Percentiles rank a stretch among this genome's conserved stretches.
These are phyloP conservation scores for Choristoneura fumiferana DNA, from an alignment of 1,140 invertebrate genomes.

Conservation along the genomic window DNA sequence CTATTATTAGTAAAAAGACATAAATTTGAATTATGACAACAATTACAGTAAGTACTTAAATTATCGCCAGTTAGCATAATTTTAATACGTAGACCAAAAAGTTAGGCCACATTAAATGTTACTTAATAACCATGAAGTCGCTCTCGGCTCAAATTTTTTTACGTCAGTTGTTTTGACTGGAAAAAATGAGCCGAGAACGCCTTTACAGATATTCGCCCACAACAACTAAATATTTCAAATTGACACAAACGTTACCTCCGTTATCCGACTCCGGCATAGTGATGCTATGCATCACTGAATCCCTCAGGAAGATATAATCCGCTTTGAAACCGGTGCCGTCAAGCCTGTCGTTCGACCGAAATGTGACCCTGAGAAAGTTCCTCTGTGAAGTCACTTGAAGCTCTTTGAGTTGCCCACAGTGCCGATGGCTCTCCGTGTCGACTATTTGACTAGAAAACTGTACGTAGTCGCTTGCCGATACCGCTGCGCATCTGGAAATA, in stretches of 20 bases:
- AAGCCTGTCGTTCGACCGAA: constrained; percentile 94
- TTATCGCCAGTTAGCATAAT: too few species aligned
- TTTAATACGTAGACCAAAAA: too few species aligned
- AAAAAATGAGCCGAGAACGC: too few species aligned
- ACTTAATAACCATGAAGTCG: too few species aligned
- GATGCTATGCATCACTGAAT: constrained; percentile 69
- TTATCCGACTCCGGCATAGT: constrained; percentile 48
- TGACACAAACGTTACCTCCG: constrained; percentile 44
- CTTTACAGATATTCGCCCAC: too few species aligned
- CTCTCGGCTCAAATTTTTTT: too few species aligned
- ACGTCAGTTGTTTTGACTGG: too few species aligned
- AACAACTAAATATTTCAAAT: too few species aligned
- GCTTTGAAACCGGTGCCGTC: constrained; percentile 96
- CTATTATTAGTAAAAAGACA: too few species aligned
- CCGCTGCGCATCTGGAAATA: constrained; percentile 86
- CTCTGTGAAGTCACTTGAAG: constrained; percentile 91
- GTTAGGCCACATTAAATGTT: too few species aligned
- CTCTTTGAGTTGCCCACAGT: constrained; percentile 90
- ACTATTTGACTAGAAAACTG: constrained; percentile 96
- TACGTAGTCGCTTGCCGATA: constrained; percentile 94
- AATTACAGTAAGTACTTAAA: too few species aligned
- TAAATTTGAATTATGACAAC: too few species aligned
- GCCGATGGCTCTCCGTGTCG: constrained; percentile 89
- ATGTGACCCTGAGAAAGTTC: constrained; percentile 95
- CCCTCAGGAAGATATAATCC: constrained; percentile 87